phyloP scores from a whole-genome alignment of 92 coral and sea anemone species.

The Porites lobata region DNA sequence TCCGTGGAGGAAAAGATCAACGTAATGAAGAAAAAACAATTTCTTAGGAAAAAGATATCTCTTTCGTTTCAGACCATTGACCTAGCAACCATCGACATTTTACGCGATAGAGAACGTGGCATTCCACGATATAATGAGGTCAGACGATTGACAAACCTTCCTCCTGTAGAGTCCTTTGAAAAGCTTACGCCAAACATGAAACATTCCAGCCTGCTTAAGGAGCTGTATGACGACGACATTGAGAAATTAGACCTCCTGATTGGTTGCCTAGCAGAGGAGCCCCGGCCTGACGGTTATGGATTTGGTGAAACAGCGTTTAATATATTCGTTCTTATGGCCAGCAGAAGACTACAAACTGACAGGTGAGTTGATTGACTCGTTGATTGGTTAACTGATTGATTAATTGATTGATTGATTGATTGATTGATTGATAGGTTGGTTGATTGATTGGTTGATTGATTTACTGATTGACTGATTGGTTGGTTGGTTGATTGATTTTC shows the following conservation, averaged over 20 bases:
- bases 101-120: constrained; percentile 90
- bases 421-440: no score
- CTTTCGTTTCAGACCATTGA: constrained; percentile 62
- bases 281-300: constrained; percentile 87
- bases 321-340: constrained; percentile 84
- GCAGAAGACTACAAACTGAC: constrained; percentile 82
- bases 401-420: no score
- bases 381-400: no score
- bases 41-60: neutral
- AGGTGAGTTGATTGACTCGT: constrained; percentile 53
- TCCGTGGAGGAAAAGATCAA: no score
- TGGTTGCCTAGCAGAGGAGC: constrained; percentile 89
- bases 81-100: constrained; percentile 83
- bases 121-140: constrained; percentile 87
- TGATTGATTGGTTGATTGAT: no score
- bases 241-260: constrained; percentile 86
- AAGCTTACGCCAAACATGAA: constrained; percentile 74
- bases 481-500: no score
- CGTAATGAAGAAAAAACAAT: no score
- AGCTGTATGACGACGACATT: constrained; percentile 75
- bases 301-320: constrained; percentile 88
- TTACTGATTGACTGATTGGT: no score
- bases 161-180: constrained; percentile 80
- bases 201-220: constrained; percentile 75
- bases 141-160: constrained; percentile 71